Evolutionary conservation across 2,797 vertebrate genomes (phyloP), one percentile per base, ranked within the genome.

Genomic region (Cynodonichthys magdalenae): DNA sequence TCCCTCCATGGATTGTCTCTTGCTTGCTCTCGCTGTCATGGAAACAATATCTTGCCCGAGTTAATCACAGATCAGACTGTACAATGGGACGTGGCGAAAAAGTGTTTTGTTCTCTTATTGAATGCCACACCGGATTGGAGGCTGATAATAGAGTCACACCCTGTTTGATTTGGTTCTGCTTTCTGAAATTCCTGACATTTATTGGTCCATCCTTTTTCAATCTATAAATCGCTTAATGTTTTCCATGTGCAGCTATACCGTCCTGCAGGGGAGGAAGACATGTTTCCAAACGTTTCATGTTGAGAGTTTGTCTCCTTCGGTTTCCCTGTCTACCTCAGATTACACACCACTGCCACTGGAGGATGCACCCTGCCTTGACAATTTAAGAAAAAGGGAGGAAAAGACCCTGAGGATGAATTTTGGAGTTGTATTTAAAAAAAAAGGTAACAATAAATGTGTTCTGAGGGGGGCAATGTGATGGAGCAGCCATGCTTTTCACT

Each of bases 201-300:
- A 89, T 86, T 83, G 84, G 81, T 71, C 74, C 66, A 56, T 91
- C 84, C 80, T 87, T 79, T 82, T 90, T 88, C 69, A 61, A 66
- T 81, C 69, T 73, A 82, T 81, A 87, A 87, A 90, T 76, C 63
- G 61, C 74, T 50, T 87, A 88, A 92, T 89, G 81, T 74, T 80
- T 90, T 90, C 90, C 91, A 92, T 87, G 83, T 93, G 90, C 83
- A 79, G 74, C 74, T 73, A 68, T 69, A 67, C 74, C 80, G 70
- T 72, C 69, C 82, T 76, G 79, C 62, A 77, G 81, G 14, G 76
- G 77, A 84, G 74, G 63, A 84, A 85, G 87, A 89, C 81, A 74
- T 89, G 84, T 83, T 87, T 87, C 70, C 79, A 87, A 87, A 83
- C 83, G 84, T 84, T 87, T 85, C 80, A 76, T 62, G 75, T 83